Evolutionary conservation across 2,113 vertebrate genomes (phyloP).

Genomic region (Lepus timidus): DNA sequence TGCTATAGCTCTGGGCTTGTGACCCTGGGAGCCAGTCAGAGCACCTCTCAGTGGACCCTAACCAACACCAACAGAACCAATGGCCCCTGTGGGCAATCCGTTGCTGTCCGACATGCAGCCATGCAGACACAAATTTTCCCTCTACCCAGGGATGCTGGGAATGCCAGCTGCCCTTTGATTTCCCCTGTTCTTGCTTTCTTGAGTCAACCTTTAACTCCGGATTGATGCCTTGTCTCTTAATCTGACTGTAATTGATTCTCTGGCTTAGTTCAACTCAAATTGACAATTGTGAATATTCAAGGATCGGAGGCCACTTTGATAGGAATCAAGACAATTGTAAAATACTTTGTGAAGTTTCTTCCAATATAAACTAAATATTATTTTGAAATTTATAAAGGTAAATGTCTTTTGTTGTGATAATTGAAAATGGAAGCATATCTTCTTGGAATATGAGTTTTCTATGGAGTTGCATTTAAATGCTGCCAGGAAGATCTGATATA

Average conservation of each 20-base stretch:
- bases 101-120: background rate
- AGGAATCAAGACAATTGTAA: background rate
- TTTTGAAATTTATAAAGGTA: background rate
- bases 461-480: background rate
- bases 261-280: background rate
- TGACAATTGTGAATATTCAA: background rate
- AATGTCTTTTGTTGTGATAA: background rate
- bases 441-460: background rate
- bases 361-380: background rate
- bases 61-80: background rate
- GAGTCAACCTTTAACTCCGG: background rate
- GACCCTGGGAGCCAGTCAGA: background rate
- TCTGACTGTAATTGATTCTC: background rate
- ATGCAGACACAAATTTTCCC: background rate
- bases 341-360: background rate
- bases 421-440: constrained; percentile 24
- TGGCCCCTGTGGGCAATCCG: accelerated
- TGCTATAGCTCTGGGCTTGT: background rate
- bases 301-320: background rate
- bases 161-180: background rate
- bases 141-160: background rate
- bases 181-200: background rate
- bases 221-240: background rate
- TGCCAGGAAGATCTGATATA: background rate
- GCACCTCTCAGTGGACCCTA: background rate